Percentiles rank a stretch among this genome's conserved stretches.
Evolutionary conservation across 2,113 vertebrate genomes (phyloP).

Genomic region (Tachysurus fulvidraco): DNA sequence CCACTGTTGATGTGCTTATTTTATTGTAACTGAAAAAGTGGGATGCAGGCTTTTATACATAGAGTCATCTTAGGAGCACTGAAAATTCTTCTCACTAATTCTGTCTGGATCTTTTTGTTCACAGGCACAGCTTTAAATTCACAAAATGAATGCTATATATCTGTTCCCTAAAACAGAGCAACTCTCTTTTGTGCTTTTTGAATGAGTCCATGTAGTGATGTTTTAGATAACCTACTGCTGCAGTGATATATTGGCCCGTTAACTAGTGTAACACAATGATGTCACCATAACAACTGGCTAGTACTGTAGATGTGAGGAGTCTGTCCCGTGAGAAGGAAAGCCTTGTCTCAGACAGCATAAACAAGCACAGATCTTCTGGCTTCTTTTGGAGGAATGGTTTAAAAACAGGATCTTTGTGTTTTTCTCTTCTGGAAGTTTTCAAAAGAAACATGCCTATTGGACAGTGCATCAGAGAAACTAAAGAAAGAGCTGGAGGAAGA

Average conservation of each 20-base stretch:
- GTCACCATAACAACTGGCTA: constrained; percentile 59
- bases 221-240: constrained; percentile 24
- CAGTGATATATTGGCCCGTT: constrained; percentile 41
- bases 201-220: constrained; percentile 23
- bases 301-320: constrained; percentile 47
- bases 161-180: not conserved
- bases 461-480: constrained; percentile 81
- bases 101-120: constrained; percentile 1
- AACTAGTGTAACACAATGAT: constrained; percentile 50
- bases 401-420: not conserved
- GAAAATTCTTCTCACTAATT: constrained; percentile 19
- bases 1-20: constrained; percentile 47
- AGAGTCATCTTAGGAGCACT: constrained; percentile 17
- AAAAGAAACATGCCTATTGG: constrained; percentile 88
- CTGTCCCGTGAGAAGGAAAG: constrained; percentile 58
- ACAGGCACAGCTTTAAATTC: constrained; percentile 32
- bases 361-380: not conserved
- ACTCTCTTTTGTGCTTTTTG: constrained; percentile 18
- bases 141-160: constrained; percentile 34
- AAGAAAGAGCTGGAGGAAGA: constrained; percentile 91
- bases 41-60: constrained; percentile 34
- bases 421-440: constrained; percentile 79
- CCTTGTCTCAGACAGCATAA: constrained; percentile 18
- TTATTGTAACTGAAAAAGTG: constrained; percentile 38
- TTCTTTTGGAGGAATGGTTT: constrained; percentile 11